Percentiles rank a stretch among this genome's conserved stretches.
These are phyloP conservation scores for Sebastiscus albofasciatus DNA, from an alignment of 2,797 vertebrate genomes.

Conservation along the genomic window DNA sequence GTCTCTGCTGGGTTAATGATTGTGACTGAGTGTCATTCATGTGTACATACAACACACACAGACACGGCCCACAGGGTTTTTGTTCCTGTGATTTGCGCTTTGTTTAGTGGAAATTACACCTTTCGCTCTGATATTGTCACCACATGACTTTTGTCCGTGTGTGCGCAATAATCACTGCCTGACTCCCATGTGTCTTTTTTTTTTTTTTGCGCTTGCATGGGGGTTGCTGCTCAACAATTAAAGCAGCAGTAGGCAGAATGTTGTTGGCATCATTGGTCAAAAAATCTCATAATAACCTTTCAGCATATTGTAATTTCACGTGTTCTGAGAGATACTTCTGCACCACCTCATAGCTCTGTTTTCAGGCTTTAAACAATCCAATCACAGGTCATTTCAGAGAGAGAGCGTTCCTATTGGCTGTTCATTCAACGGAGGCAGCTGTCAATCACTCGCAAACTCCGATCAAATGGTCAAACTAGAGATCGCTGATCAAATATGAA, in stretches of 20 bases:
- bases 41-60: not conserved
- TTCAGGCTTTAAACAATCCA: not conserved
- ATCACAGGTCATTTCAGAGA: not conserved
- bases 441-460: too few species aligned
- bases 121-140: conserved; percentile 19
- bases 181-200: not conserved
- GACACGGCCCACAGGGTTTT: not conserved
- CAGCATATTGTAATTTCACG: not conserved
- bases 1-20: conserved; percentile 38
- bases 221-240: conserved; percentile 28
- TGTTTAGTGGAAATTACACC: conserved; percentile 29
- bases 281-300: not conserved
- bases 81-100: conserved; percentile 15
- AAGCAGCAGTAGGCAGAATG: not conserved
- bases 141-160: not conserved
- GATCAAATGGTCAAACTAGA: too few species aligned
- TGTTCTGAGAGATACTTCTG: not conserved
- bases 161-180: not conserved
- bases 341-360: not conserved
- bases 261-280: not conserved
- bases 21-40: conserved; percentile 10
- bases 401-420: not conserved
- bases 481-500: too few species aligned
- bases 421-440: too few species aligned
- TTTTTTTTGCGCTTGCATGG: not conserved